Evolutionary conservation across 1,140 invertebrate genomes (phyloP), one percentile per base, ranked within the genome.

Genomic region (Panagrolaimus sp.): DNA sequence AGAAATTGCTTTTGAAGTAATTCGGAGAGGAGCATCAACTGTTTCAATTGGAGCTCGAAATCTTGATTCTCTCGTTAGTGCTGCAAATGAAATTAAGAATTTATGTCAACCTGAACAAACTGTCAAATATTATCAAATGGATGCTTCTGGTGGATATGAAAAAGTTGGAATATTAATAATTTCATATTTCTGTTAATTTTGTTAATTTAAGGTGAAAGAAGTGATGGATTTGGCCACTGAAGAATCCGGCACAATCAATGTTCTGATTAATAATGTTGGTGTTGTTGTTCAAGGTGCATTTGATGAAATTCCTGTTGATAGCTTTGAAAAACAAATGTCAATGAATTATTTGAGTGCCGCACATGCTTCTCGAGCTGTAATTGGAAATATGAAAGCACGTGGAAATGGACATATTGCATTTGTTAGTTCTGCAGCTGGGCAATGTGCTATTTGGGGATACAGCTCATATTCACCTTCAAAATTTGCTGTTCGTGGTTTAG

Each of bases 251-350:
- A 89, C 91, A 15, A 89, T 96, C 77, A 90, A 90, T 81, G 90
- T 95, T 86, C 84, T 98, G 1, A 86, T 96, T 0, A 95, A 95
- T 83, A 95, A 91, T 87, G 94, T 94, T 63, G 95, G 95, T 9
- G 84, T 84, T 52, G 83, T 87, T 8, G 77, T 85, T 26, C 81
- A 84, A 74, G 89, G 89, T 6, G 88, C 87, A 76, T 90, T 96
- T 79, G 92, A 96, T 84, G 89, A 96, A 71, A 89, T 90, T 26
- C 85, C 88, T 10, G 76, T 88, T 0, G 84, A 88, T 45, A 88
- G 67, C 65, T 71, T 79, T 24, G 72, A 88, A 83, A 82, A 83
- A 69, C 84, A 88, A 84, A 86, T 89, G 83, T 83, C 88, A 69
- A 83, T 88, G 7, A 88, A 88, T 77, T 88, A 85, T 73, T 65